These are phyloP conservation scores for Phoxinus phoxinus DNA, from an alignment of 2,113 vertebrate species.

Conservation along the genomic window DNA sequence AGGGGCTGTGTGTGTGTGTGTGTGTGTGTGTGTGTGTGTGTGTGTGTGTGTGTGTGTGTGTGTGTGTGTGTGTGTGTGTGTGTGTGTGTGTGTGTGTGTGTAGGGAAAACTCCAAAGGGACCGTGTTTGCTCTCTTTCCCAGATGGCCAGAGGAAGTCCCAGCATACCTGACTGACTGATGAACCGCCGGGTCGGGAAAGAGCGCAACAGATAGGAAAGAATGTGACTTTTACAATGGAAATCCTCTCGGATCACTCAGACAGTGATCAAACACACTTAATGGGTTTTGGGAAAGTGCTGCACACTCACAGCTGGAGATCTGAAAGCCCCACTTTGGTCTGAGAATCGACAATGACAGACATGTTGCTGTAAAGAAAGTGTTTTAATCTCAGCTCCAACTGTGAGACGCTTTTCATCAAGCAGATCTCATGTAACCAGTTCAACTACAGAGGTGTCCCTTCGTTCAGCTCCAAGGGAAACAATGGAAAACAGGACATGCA, in stretches of 20 bases:
- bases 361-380: background rate
- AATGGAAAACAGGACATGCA: too few relatives aligned
- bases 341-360: background rate
- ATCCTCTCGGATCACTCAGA: constrained; percentile 35
- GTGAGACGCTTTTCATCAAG: background rate
- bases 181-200: constrained; percentile 2
- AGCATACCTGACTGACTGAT: constrained; percentile 23
- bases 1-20: too few relatives aligned
- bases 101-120: background rate
- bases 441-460: background rate
- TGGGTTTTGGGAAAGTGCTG: constrained; percentile 36
- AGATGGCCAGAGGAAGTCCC: constrained; percentile 20
- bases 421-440: background rate
- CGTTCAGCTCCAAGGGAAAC: background rate
- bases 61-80: background rate
- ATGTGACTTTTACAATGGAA: constrained; percentile 58
- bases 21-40: too few relatives aligned
- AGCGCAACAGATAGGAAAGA: constrained; percentile 41
- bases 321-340: background rate
- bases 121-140: background rate
- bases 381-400: background rate
- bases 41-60: background rate
- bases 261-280: background rate
- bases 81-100: background rate
- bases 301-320: constrained; percentile 33